These are phyloP conservation scores for Dendroctonus valens DNA, from an alignment of 1,140 invertebrate species.

Conservation along the genomic window DNA sequence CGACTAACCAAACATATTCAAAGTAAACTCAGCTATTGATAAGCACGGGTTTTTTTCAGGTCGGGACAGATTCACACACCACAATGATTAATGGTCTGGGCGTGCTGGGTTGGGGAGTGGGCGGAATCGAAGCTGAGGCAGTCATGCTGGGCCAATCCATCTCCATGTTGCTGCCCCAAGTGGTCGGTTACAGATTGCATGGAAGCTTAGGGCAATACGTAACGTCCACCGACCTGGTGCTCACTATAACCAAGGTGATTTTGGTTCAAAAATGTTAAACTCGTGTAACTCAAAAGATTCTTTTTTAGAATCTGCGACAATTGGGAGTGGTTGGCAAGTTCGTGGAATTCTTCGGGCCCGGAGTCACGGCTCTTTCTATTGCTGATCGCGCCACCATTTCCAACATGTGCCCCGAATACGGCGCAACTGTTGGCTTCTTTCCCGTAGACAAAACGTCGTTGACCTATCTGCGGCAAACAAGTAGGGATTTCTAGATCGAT, in stretches of 20 bases:
- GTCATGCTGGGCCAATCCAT: conserved; percentile 95
- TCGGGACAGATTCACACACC: conserved; percentile 98
- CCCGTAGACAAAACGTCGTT: conserved; percentile 88
- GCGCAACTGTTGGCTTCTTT: conserved; percentile 95
- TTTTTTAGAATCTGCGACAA: conserved; percentile 79
- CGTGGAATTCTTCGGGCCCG: conserved; percentile 97
- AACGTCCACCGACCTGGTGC: conserved; percentile 97
- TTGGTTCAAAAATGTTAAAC: background rate
- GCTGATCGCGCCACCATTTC: conserved; percentile 92
- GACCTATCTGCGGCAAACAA: conserved; percentile 84
- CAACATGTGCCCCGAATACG: conserved; percentile 99
- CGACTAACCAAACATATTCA: too few relatives aligned
- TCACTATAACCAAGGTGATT: conserved; percentile 94
- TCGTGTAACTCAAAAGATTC: background rate
- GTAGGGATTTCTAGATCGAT: conserved; percentile 54
- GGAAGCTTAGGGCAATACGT: conserved; percentile 78
- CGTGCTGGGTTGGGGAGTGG: conserved; percentile 76
- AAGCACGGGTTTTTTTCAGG: conserved; percentile 28
- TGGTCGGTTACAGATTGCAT: conserved; percentile 89
- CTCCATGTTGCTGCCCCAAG: conserved; percentile 93
- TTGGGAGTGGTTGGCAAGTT: conserved; percentile 97
- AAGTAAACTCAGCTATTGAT: too few relatives aligned
- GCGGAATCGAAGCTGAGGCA: conserved; percentile 84
- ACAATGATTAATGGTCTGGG: conserved; percentile 97
- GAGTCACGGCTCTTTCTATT: conserved; percentile 85